A percentile compares a stretch with the other conserved stretches of the same genome.
These are phyloP conservation scores for Quadroppia sp. DNA, from an alignment of 2,888 invertebrate genomes.

Conservation along the genomic window DNA sequence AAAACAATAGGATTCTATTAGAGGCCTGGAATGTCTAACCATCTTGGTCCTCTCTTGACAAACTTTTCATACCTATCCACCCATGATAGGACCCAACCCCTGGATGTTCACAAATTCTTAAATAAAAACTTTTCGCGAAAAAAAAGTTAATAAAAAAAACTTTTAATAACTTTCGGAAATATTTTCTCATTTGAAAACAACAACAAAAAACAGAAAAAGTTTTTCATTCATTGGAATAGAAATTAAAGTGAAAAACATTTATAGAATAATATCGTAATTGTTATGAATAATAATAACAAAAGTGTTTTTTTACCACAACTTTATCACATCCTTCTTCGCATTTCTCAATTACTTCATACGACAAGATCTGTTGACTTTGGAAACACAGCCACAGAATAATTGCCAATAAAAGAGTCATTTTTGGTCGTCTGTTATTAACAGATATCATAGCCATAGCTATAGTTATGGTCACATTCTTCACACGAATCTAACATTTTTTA, in stretches of 20 bases:
- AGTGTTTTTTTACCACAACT: slow-evolving; percentile 8
- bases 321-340: slow-evolving; percentile 4
- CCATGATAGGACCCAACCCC: no score
- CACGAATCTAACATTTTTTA: not conserved
- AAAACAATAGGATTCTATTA: no score
- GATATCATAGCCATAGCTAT: slow-evolving; percentile 4
- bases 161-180: not conserved
- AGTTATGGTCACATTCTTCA: not conserved
- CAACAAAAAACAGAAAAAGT: not conserved
- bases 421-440: not conserved
- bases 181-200: not conserved
- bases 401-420: not conserved
- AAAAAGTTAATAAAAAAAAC: no score
- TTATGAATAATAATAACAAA: not conserved
- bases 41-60: no score
- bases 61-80: no score
- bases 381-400: not conserved
- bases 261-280: no score
- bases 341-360: slow-evolving; percentile 27
- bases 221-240: not conserved
- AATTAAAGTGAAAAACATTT: not conserved
- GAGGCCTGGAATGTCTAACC: no score
- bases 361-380: not conserved
- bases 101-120: no score
- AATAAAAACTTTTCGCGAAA: no score